Evolutionary conservation across 2,113 vertebrate genomes (phyloP), one percentile per base, ranked within the genome.

Genomic region (Myiozetetes cayanensis): DNA sequence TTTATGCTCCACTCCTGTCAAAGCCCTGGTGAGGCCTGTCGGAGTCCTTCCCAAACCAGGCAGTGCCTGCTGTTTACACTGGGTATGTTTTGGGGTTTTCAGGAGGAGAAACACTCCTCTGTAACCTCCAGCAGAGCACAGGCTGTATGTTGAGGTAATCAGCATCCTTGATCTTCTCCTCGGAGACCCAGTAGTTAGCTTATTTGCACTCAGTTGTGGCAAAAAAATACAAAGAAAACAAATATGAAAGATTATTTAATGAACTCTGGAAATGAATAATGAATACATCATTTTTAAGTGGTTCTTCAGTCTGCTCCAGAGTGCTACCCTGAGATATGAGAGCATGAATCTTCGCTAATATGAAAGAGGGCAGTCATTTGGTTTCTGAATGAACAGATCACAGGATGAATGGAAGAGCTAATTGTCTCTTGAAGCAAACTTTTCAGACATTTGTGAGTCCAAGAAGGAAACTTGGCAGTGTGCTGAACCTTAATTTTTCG

Each of bases 151-250:
- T 65, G 70, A 93, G 67, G 68, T 67, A 75, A 71, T 46, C 5
- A 6, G 3, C 47, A 71, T 86, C 82, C 72, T 85, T 65, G 41
- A 56, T 86, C 53, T n/a, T 74, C 33, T 85, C 63, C 27, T 47
- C 44, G 49, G 68, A 84, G 90, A 74, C 52, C 5, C 15, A 72
- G 56, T 58, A 72, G 73, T 78, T 46, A 52, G 37, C 33, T 88
- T 80, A 59, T 86, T 93, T 93, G 75, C 71, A 85, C 24, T 72
- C 33, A 80, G 49, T 44, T 84, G 43, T 86, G 52, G 79, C 39
- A 90, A 85, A 96, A 41, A 41, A 94, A 83, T 37, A 73, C 71
- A 83, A 91, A 90, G 90, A 71, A 90, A 96, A 84, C 33, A 83
- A 88, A 86, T 81, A 75, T 17, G 27, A 50, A 77, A 94, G 39